phyloP scores from a whole-genome alignment of 1,140 invertebrate genomes.

The Pygmarrhopalites habei region DNA sequence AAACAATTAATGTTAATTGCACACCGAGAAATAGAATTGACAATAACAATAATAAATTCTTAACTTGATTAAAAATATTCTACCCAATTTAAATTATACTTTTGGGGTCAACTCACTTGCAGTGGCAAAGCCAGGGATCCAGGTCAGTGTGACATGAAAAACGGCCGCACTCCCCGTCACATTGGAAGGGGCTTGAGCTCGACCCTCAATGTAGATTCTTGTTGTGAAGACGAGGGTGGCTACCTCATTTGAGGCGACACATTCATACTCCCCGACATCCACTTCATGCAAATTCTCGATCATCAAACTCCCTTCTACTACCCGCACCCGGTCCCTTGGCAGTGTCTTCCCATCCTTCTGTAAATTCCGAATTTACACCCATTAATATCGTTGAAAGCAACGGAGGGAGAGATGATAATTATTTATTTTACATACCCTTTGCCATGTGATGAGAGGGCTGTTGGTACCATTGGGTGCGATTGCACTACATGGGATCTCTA shows the following conservation, averaged over 20 bases:
- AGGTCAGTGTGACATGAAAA: slow-evolving; percentile 79
- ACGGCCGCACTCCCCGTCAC: slow-evolving; percentile 76
- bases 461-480: slow-evolving; percentile 83
- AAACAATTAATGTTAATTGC: too few relatives aligned
- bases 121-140: slow-evolving; percentile 91
- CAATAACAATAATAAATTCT: too few relatives aligned
- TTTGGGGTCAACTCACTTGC: too few relatives aligned
- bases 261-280: slow-evolving; percentile 89
- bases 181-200: slow-evolving; percentile 93
- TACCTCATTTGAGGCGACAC: slow-evolving; percentile 88
- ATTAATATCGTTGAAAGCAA: too few relatives aligned
- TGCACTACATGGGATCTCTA: slow-evolving; percentile 88
- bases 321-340: slow-evolving; percentile 67
- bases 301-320: slow-evolving; percentile 79
- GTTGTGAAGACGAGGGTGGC: slow-evolving; percentile 83
- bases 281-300: slow-evolving; percentile 75
- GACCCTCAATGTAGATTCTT: slow-evolving; percentile 85
- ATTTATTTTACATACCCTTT: slow-evolving; percentile 77
- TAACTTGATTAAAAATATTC: too few relatives aligned
- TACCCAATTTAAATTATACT: too few relatives aligned
- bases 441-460: slow-evolving; percentile 81
- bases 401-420: too few relatives aligned
- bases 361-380: too few relatives aligned
- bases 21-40: too few relatives aligned
- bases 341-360: slow-evolving; percentile 71